Evolutionary conservation across 1,140 invertebrate species (phyloP), one percentile per base, ranked within the genome.

Genomic region (Psilanteris sp.): DNA sequence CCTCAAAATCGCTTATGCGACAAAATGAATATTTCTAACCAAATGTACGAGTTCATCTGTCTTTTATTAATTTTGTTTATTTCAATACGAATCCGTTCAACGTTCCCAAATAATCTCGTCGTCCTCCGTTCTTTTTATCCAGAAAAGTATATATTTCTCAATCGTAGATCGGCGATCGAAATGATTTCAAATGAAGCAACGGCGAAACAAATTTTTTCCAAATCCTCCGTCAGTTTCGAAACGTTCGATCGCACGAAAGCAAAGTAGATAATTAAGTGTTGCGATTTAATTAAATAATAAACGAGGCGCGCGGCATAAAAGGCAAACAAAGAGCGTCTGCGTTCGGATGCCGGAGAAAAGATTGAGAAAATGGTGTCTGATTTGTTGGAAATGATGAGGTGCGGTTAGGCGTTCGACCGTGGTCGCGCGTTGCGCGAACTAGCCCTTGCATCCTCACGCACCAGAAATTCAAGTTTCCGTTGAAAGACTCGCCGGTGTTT

Each of bases 401-500:
- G 73, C 73, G 64, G 73, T 76, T 68, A 55, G 57, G 36, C 37
- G 64, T 7, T 52, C 43, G 57, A 34, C 26, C 41, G 41, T 66
- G 29, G 50, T 59, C 20, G 52, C 44, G 66, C 61, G n/a, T n/a
- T 70, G 44, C 64, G 43, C 73, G 41, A 64, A 68, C 62, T 68
- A 73, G 57, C 75, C 77, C 66, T 78, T 67, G 54, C 59, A 66
- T 73, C 50, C 61, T 73, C 73, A 59, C 70, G 48, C 61, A 57
- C 66, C 71, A 73, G 76, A 78, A 78, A 80, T 66, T 61, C 72
- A 66, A 78, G 67, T 80, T 78, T 80, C 72, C 67, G 67, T 66
- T 55, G 50, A 52, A 61, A 72, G 67, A 46, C 37, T n/a, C n/a
- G 11, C 2, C 43, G 44, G 57, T 32, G 64, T 80, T 80, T 78